Conservation (phyloP, 2,888 invertebrate species). For the Euzetes globulus region DNA sequence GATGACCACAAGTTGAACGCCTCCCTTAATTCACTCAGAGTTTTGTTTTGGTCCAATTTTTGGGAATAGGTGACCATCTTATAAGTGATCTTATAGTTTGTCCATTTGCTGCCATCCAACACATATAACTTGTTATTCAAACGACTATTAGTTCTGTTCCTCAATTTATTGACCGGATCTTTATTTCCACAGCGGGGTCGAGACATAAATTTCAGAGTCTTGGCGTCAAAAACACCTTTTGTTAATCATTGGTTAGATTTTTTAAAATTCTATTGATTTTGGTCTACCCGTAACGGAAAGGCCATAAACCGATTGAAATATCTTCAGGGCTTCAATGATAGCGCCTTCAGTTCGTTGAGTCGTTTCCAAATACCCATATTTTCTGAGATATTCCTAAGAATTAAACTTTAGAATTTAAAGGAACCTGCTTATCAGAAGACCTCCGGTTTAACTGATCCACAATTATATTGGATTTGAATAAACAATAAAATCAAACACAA, state of each 20-base stretch:
- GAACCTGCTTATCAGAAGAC: too few species aligned
- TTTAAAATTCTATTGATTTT: too few species aligned
- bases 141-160: not conserved
- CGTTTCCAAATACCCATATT: too few species aligned
- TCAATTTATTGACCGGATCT: not conserved
- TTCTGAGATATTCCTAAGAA: too few species aligned
- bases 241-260: too few species aligned
- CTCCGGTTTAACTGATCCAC: too few species aligned
- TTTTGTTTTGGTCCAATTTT: not conserved
- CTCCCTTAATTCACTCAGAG: not conserved
- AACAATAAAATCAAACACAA: too few species aligned
- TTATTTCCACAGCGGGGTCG: not conserved
- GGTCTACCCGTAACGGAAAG: not conserved
- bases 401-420: too few species aligned
- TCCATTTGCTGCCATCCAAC: constrained; percentile 6
- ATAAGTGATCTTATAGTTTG: constrained; percentile 7
- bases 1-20: not conserved
- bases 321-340: not conserved
- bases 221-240: not conserved
- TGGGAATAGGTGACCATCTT: not conserved
- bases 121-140: not conserved
- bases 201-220: not conserved
- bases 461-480: too few species aligned
- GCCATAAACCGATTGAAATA: not conserved
- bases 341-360: too few species aligned